Percentiles rank a stretch among this genome's conserved stretches.
Evolutionary conservation across 2,888 invertebrate genomes (phyloP).

Genomic region (Calameuta pallipes): DNA sequence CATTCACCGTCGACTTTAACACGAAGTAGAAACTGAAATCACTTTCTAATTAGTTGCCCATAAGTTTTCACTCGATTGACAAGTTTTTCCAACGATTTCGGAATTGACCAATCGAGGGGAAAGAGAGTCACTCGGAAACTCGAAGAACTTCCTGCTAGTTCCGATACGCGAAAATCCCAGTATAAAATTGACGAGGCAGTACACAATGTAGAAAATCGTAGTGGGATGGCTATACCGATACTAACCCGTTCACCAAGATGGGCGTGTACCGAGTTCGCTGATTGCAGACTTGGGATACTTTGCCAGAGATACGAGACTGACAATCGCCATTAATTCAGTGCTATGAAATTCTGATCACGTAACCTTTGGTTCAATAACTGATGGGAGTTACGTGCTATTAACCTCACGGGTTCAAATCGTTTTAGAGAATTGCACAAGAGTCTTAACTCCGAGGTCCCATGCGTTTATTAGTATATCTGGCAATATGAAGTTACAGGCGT

Average conservation of each 20-base stretch:
- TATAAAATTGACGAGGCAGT: neutral
- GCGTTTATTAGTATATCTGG: neutral
- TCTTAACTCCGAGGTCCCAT: neutral
- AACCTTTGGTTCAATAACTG: slow-evolving; percentile 2
- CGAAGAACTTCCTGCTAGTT: neutral
- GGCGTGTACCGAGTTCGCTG: neutral
- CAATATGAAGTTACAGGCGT: neutral
- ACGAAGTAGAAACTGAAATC: neutral
- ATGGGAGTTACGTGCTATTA: slow-evolving; percentile 1
- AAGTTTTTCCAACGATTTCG: neutral
- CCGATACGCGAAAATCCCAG: neutral
- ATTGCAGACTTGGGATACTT: neutral
- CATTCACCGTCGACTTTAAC: neutral
- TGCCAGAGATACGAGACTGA: neutral
- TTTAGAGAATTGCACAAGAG: neutral
- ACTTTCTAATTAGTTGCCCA: neutral
- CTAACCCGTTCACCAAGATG: neutral
- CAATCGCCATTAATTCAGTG: neutral
- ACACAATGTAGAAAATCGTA: neutral
- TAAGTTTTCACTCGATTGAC: neutral
- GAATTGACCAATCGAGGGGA: neutral
- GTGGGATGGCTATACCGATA: neutral
- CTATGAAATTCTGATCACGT: slow-evolving; percentile 18
- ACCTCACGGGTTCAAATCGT: neutral
- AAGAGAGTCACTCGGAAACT: neutral